A percentile compares a stretch with the other conserved stretches of the same genome.
These are phyloP conservation scores for Poecilus cupreus DNA, from an alignment of 2,888 invertebrate species.

Conservation along the genomic window DNA sequence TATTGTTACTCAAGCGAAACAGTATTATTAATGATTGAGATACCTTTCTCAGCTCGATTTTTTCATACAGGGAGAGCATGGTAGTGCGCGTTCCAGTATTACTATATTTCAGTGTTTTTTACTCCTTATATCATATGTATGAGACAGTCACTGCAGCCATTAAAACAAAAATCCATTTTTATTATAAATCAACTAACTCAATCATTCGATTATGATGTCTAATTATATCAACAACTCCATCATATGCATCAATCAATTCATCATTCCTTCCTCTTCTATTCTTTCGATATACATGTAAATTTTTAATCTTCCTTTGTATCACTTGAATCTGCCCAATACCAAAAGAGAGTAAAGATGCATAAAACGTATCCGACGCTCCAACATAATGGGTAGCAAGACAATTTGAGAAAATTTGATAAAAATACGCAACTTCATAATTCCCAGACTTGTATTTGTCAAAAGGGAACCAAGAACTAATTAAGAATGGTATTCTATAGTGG, in stretches of 20 bases:
- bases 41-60: not conserved
- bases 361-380: not conserved
- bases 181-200: no score
- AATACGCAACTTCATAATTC: not conserved
- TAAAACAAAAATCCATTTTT: not conserved
- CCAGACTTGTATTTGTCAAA: constrained; percentile 3
- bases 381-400: not conserved
- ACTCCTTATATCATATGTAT: not conserved
- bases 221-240: not conserved
- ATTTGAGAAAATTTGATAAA: not conserved
- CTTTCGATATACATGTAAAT: not conserved
- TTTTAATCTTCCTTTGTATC: not conserved
- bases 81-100: no score
- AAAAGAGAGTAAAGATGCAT: not conserved
- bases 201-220: not conserved
- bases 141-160: not conserved
- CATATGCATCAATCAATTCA: not conserved
- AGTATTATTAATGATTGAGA: no score
- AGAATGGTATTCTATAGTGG: not conserved
- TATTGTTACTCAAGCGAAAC: no score
- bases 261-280: not conserved
- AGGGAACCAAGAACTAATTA: not conserved
- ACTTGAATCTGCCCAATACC: not conserved
- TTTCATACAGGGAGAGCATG: no score
- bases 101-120: not conserved